A percentile compares a stretch with the other conserved stretches of the same genome.
phyloP scores from a whole-genome alignment of 1,140 invertebrate species.

The Eufriesea mexicana region DNA sequence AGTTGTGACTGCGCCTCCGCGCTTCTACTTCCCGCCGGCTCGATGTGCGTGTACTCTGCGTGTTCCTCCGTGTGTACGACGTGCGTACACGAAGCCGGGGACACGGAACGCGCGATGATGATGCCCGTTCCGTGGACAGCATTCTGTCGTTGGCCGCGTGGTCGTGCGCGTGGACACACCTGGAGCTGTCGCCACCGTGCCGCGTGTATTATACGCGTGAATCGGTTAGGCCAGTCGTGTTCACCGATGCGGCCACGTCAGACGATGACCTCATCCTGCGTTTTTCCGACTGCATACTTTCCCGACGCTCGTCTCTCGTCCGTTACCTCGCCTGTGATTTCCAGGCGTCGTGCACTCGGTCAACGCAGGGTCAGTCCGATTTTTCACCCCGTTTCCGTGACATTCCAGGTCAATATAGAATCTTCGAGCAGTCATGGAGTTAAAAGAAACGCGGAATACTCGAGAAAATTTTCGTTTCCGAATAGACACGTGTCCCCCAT shows the following conservation, averaged over 20 bases:
- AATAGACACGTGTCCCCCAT: too few relatives aligned
- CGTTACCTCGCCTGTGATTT: not conserved
- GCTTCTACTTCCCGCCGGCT: conserved; percentile 3
- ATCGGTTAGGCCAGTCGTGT: conserved; percentile 25
- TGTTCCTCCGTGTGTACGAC: conserved; percentile 26
- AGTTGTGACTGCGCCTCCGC: conserved; percentile 67
- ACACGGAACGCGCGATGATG: conserved; percentile 23
- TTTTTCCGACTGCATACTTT: conserved; percentile 32
- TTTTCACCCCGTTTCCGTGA: too few relatives aligned
- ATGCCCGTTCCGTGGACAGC: conserved; percentile 13
- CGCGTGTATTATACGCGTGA: conserved; percentile 1
- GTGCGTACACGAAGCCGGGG: conserved; percentile 43
- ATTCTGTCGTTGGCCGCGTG: not conserved
- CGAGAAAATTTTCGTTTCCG: too few relatives aligned
- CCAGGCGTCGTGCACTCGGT: too few relatives aligned
- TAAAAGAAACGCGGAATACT: too few relatives aligned
- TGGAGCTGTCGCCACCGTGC: not conserved
- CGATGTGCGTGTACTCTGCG: conserved; percentile 35
- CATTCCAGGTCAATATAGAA: too few relatives aligned
- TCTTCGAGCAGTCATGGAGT: too few relatives aligned
- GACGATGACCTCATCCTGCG: conserved; percentile 43
- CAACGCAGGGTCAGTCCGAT: too few relatives aligned
- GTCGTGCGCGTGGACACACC: not conserved
- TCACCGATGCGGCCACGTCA: conserved; percentile 7
- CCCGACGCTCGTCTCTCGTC: not conserved